Evolutionary conservation across 2,797 vertebrate genomes (phyloP), one percentile per base, ranked within the genome.

Genomic region (Danio albolineatus): DNA sequence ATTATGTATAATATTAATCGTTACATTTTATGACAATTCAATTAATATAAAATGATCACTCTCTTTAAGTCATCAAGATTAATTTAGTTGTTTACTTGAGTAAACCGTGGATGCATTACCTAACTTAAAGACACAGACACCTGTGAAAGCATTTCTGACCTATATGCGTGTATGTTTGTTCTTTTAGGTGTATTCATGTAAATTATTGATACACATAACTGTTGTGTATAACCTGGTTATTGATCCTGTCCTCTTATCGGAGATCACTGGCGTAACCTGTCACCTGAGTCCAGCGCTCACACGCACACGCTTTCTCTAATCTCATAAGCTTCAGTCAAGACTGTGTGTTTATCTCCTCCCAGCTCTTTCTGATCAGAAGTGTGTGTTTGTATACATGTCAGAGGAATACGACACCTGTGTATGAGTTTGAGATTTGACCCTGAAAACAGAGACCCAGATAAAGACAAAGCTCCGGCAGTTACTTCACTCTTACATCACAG

Each of bases 361-460:
- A 82, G 73, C 86, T 83, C 67, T 66, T 67, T 38, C 79, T 88
- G 80, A 87, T 84, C 59, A 71, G 19, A 77, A 6, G 21, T 44
- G 66, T 54, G 46, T 75, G 81, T 80, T 46, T 21, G 81, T 41
- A 16, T 67, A 59, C 71, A 39, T 56, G 44, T 65, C 66, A 13
- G 16, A 36, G 80, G 57, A 70, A 74, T 62, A 38, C n/a, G 48
- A 78, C 76, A 54, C 70, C 46, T 36, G 43, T 73, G 54, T 49
- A 53, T 66, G 7, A 80, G 49, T 21, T 28, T 39, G 5, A 74
- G 56, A 61, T 66, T 54, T 74, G 59, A 71, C 76, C 66, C 56
- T 46, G 82, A 69, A 85, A 86, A 77, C 73, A 78, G 83, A 86
- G 79, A 86, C 78, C 76, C 66, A 48, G 6, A 21, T 81, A 60